phyloP scores from a whole-genome alignment of 1,140 invertebrate species.

The Helicoverpa zea region DNA sequence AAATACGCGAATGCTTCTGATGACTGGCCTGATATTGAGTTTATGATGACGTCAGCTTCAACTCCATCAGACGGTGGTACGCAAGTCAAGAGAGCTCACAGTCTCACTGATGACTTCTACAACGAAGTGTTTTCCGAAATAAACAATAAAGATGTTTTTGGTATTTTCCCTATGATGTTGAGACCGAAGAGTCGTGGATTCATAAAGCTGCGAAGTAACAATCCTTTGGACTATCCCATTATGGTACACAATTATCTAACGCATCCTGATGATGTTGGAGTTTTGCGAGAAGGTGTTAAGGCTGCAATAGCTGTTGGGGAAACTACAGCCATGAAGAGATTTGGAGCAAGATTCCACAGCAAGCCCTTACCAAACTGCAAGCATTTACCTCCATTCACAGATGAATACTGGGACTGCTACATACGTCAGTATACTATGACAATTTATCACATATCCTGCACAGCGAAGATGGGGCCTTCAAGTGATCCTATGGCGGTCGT shows the following conservation, averaged over 20 bases:
- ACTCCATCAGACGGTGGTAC: constrained; percentile 93
- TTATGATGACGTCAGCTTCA: constrained; percentile 94
- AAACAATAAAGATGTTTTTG: constrained; percentile 91
- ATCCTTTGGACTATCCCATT: constrained; percentile 95
- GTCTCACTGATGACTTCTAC: constrained; percentile 93
- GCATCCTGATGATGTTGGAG: constrained; percentile 92
- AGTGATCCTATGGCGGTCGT: constrained; percentile 93
- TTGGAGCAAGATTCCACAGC: constrained; percentile 91
- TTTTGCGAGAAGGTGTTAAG: constrained; percentile 94
- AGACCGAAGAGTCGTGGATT: constrained; percentile 94
- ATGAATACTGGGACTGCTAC: constrained; percentile 94
- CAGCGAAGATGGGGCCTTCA: constrained; percentile 94
- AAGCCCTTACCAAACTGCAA: constrained; percentile 93
- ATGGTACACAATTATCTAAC: constrained; percentile 96
- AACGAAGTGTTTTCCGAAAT: constrained; percentile 91
- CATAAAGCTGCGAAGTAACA: constrained; percentile 91
- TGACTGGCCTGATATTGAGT: constrained; percentile 97
- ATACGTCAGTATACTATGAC: constrained; percentile 94
- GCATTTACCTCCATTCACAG: constrained; percentile 91
- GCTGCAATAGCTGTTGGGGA: constrained; percentile 93
- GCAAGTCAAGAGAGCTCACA: constrained; percentile 92
- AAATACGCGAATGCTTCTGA: constrained; percentile 94
- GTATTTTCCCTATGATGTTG: constrained; percentile 95
- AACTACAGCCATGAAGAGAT: constrained; percentile 90
- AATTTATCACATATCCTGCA: constrained; percentile 95